phyloP scores from a whole-genome alignment of 1,140 invertebrate species.

The Belonocnema kinseyi region DNA sequence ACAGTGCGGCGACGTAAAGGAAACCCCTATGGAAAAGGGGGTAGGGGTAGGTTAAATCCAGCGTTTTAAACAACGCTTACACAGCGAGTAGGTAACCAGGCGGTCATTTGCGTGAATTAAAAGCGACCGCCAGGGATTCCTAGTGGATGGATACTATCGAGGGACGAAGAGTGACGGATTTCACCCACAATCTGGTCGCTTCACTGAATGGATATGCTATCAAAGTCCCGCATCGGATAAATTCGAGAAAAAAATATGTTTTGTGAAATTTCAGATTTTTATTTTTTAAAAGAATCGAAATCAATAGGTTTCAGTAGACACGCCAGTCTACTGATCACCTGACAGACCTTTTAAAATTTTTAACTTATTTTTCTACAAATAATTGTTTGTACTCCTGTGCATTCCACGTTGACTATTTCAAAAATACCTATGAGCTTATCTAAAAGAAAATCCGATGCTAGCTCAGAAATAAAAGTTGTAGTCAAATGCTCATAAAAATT shows the following conservation, averaged over 20 bases:
- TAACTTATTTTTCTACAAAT: too few species aligned
- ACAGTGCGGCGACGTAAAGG: not conserved
- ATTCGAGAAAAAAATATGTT: not conserved
- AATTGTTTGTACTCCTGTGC: too few species aligned
- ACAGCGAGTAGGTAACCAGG: conserved; percentile 32
- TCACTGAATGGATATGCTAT: conserved; percentile 39
- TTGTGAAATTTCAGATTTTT: too few species aligned
- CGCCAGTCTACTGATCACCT: too few species aligned
- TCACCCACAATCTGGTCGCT: conserved; percentile 55
- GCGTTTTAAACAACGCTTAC: conserved; percentile 49
- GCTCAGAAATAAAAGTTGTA: too few species aligned
- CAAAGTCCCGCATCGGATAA: conserved; percentile 3
- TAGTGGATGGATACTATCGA: conserved; percentile 19
- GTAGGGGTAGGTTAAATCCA: conserved; percentile 37
- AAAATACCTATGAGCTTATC: too few species aligned
- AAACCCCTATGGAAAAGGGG: not conserved
- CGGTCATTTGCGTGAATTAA: conserved; percentile 55
- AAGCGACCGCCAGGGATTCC: conserved; percentile 43
- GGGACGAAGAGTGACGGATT: conserved; percentile 43
- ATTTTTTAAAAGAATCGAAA: too few species aligned
- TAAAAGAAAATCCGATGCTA: too few species aligned
- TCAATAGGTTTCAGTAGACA: too few species aligned
- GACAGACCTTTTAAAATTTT: too few species aligned
- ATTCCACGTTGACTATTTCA: too few species aligned
- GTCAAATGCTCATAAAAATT: too few species aligned